phyloP scores from a whole-genome alignment of 2,888 invertebrate genomes.

The Andrena praecox region DNA sequence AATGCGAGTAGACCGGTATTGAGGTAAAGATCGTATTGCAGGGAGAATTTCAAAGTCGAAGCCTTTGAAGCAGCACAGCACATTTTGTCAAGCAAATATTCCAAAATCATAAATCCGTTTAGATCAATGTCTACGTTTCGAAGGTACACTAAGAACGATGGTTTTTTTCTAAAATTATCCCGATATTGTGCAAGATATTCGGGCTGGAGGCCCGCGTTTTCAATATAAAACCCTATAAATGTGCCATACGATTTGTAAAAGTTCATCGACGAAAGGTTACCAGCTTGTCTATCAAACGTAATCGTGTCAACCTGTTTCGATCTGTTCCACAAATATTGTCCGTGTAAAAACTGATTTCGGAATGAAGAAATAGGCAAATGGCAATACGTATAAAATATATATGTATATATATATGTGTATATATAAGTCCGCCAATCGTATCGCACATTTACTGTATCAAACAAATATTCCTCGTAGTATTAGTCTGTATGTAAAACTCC shows the following conservation, averaged over 20 bases:
- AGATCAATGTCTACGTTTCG: conserved; percentile 16
- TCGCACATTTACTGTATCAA: conserved; percentile 58
- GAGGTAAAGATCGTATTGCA: conserved; percentile 73
- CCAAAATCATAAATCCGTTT: conserved; percentile 55
- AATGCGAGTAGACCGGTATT: conserved; percentile 75
- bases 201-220: conserved; percentile 11
- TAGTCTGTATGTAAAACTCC: conserved; percentile 53
- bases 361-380: conserved; percentile 43
- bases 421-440: conserved; percentile 44
- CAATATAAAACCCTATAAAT: conserved; percentile 55
- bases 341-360: conserved; percentile 45
- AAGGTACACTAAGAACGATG: conserved; percentile 18
- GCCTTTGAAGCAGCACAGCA: conserved; percentile 53
- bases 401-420: neutral
- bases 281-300: conserved; percentile 14
- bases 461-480: conserved; percentile 40
- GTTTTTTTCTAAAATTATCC: conserved; percentile 33
- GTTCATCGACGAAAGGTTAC: conserved; percentile 21
- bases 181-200: conserved; percentile 24
- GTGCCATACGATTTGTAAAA: conserved; percentile 44
- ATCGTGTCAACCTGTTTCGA: conserved; percentile 3
- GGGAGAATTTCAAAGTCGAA: conserved; percentile 58
- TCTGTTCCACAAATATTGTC: conserved; percentile 38
- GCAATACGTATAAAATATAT: conserved; percentile 50
- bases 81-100: conserved; percentile 66